Conservation (phyloP, 1,140 invertebrate genomes). For the Drosophila lini region DNA sequence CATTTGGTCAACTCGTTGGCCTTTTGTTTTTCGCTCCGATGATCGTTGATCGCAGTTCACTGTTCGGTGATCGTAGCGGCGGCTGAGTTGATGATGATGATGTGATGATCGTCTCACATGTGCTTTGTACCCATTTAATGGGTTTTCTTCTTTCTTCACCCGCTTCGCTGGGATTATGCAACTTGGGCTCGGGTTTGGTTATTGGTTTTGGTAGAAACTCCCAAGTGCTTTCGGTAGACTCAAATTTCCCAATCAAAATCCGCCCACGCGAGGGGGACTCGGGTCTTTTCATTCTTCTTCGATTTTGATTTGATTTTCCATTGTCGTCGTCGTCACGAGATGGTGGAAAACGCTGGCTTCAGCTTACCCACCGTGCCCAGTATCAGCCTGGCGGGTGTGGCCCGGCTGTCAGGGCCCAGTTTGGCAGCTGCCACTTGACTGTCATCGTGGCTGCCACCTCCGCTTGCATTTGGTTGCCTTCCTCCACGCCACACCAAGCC, state of each 20-base stretch:
- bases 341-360: constrained; percentile 79
- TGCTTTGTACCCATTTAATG: constrained; percentile 48
- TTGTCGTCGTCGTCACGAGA: constrained; percentile 63
- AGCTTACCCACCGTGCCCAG: constrained; percentile 75
- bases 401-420: constrained; percentile 52
- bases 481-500: constrained; percentile 72
- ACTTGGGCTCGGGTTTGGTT: constrained; percentile 18
- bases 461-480: constrained; percentile 26
- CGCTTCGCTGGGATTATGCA: constrained; percentile 39
- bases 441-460: constrained; percentile 52
- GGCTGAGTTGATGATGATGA: constrained; percentile 3
- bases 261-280: constrained; percentile 48
- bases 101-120: constrained; percentile 39
- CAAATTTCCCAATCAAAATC: constrained; percentile 52
- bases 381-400: constrained; percentile 74
- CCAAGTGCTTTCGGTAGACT: constrained; percentile 26
- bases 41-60: constrained; percentile 6
- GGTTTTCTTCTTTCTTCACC: constrained; percentile 47
- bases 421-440: constrained; percentile 73
- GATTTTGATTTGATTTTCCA: constrained; percentile 49
- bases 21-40: constrained; percentile 43
- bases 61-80: neutral
- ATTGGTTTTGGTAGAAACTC: constrained; percentile 31
- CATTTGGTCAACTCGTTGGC: constrained; percentile 49
- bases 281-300: constrained; percentile 31